These are phyloP conservation scores for Himalopsyche anomala DNA, from an alignment of 2,888 invertebrate genomes.

Conservation along the genomic window DNA sequence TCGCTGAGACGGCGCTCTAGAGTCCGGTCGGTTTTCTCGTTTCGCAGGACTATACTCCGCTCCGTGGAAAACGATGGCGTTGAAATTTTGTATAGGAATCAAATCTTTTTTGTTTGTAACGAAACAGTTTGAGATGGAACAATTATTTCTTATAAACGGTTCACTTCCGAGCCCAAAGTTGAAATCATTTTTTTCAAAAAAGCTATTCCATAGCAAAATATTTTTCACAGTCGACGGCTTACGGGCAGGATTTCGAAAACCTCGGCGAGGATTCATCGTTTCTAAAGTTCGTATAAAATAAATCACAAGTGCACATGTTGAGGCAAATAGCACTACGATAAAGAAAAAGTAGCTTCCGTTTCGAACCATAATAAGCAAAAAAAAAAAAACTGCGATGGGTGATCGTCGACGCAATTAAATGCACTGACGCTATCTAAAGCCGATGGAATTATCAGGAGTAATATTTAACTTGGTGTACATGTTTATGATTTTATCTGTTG, in stretches of 20 bases:
- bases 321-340: too few species aligned
- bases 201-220: constrained; percentile 68
- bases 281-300: background rate
- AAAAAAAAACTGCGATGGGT: too few species aligned
- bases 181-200: constrained; percentile 70
- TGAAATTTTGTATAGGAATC: constrained; percentile 71
- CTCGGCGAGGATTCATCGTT: background rate
- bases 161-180: constrained; percentile 71
- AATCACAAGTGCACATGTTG: background rate
- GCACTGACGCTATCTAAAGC: too few species aligned
- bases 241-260: background rate
- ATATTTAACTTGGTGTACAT: too few species aligned
- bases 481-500: too few species aligned
- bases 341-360: too few species aligned
- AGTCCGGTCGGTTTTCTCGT: constrained; percentile 68
- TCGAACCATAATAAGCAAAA: too few species aligned
- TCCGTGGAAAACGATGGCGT: constrained; percentile 76
- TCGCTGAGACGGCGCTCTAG: constrained; percentile 68
- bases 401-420: too few species aligned
- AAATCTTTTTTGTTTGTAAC: constrained; percentile 70
- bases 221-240: background rate
- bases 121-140: constrained; percentile 73
- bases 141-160: constrained; percentile 67
- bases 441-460: too few species aligned
- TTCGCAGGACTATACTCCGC: constrained; percentile 70